These are phyloP conservation scores for Microtus oregoni DNA, from an alignment of 2,113 vertebrate species.

Conservation along the genomic window DNA sequence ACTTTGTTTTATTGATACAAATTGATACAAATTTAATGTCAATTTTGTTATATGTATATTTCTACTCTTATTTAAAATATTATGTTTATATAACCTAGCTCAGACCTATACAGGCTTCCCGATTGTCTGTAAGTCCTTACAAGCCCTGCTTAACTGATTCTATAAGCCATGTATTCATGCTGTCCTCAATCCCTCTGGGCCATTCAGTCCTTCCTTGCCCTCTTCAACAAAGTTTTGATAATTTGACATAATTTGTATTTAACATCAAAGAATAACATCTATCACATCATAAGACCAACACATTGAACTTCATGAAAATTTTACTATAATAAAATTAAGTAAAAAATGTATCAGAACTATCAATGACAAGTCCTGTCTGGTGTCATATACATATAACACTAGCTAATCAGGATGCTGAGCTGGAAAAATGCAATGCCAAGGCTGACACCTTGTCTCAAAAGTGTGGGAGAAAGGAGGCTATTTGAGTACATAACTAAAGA, in stretches of 20 bases:
- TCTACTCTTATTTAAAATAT: too few species aligned
- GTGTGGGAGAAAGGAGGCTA: not conserved
- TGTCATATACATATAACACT: not conserved
- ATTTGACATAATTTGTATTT: slow-evolving; percentile 65
- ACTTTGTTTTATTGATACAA: too few species aligned
- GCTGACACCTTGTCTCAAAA: not conserved
- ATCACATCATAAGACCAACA: slow-evolving; percentile 37
- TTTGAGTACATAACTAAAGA: not conserved
- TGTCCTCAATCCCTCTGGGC: not conserved
- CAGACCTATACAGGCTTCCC: not conserved
- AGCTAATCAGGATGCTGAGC: not conserved
- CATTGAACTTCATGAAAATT: slow-evolving; percentile 65
- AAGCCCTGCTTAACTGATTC: not conserved
- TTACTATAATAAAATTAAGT: not conserved
- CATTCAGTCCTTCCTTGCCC: not conserved
- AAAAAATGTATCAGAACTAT: not conserved
- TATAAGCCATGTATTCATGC: not conserved
- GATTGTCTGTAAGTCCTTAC: not conserved
- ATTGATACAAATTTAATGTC: too few species aligned
- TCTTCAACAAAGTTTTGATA: slow-evolving; percentile 55
- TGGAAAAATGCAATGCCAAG: not conserved
- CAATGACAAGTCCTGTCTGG: not conserved
- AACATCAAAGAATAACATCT: slow-evolving; percentile 70
- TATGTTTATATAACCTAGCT: not conserved
- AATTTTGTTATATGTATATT: too few species aligned